Conservation (phyloP, 2,888 invertebrate genomes). For the Rhogogaster chlorosoma region DNA sequence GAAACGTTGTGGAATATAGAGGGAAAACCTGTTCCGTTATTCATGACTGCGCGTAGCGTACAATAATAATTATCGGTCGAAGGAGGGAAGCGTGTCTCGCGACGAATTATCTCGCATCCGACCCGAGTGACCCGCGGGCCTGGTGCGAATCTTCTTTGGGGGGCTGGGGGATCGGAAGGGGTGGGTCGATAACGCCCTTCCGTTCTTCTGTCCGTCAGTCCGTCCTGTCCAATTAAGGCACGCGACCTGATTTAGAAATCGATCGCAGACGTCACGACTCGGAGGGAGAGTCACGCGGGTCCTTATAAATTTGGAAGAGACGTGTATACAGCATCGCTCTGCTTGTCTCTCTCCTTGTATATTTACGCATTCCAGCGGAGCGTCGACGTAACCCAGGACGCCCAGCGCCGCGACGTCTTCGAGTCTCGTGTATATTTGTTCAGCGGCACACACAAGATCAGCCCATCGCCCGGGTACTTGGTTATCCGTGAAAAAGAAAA, state of each 20-base stretch:
- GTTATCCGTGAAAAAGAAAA: conserved; percentile 46
- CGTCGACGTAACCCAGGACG: conserved; percentile 75
- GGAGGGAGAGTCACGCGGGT: conserved; percentile 57
- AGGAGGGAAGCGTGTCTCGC: conserved; percentile 25
- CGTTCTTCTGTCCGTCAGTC: conserved; percentile 48
- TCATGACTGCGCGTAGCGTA: conserved; percentile 40
- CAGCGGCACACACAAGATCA: conserved; percentile 67
- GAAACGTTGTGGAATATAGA: conserved; percentile 13
- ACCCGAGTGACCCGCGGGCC: conserved; percentile 33
- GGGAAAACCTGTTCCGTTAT: conserved; percentile 47
- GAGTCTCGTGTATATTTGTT: conserved; percentile 76
- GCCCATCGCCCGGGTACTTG: conserved; percentile 55
- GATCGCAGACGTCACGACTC: conserved; percentile 56
- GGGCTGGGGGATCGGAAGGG: background rate
- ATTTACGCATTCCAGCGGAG: conserved; percentile 74
- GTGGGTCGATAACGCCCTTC: conserved; percentile 29
- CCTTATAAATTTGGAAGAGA: conserved; percentile 59
- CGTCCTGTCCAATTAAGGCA: conserved; percentile 37
- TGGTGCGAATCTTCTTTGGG: background rate
- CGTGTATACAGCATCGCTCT: conserved; percentile 45
- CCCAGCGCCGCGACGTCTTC: conserved; percentile 74
- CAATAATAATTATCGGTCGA: conserved; percentile 45
- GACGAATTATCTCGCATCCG: conserved; percentile 42
- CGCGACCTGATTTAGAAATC: conserved; percentile 54
- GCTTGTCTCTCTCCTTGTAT: conserved; percentile 67